Percentiles rank a stretch among this genome's conserved stretches.
These are phyloP conservation scores for Pandion haliaetus DNA, from an alignment of 2,113 vertebrate species.

Conservation along the genomic window DNA sequence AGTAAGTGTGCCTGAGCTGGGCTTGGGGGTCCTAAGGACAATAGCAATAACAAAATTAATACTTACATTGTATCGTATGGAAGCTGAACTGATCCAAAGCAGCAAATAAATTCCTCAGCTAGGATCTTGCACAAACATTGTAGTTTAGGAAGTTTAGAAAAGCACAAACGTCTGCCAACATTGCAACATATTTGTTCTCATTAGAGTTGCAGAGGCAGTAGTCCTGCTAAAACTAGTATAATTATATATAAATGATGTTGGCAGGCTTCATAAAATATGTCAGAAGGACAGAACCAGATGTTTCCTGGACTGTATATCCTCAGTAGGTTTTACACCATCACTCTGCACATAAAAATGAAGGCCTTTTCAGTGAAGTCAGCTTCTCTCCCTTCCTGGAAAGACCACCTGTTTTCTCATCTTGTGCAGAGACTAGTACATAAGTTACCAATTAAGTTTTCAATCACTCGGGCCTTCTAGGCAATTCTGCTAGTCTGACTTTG, in stretches of 20 bases:
- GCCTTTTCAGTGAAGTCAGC: background rate
- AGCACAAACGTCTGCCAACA: background rate
- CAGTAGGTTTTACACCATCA: background rate
- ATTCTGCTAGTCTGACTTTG: background rate
- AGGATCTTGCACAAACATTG: background rate
- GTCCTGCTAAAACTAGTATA: slow-evolving; percentile 14
- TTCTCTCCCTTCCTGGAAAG: background rate
- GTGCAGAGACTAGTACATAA: background rate
- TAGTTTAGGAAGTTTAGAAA: background rate
- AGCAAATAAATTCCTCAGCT: background rate
- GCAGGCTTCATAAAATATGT: background rate
- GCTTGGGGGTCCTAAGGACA: background rate
- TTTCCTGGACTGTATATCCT: background rate
- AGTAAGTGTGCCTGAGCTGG: background rate
- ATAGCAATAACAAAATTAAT: background rate
- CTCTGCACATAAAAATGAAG: background rate
- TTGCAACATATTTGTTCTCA: background rate
- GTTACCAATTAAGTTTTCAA: background rate
- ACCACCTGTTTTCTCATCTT: background rate
- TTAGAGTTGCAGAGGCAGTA: slow-evolving; percentile 16
- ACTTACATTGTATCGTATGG: background rate
- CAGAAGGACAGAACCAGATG: slow-evolving; percentile 17
- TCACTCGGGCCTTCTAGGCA: background rate
- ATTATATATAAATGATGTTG: slow-evolving; percentile 11
- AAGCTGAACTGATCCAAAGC: background rate